Evolutionary conservation across 2,113 vertebrate genomes (phyloP).

Genomic region (Australoheros scitulus): DNA sequence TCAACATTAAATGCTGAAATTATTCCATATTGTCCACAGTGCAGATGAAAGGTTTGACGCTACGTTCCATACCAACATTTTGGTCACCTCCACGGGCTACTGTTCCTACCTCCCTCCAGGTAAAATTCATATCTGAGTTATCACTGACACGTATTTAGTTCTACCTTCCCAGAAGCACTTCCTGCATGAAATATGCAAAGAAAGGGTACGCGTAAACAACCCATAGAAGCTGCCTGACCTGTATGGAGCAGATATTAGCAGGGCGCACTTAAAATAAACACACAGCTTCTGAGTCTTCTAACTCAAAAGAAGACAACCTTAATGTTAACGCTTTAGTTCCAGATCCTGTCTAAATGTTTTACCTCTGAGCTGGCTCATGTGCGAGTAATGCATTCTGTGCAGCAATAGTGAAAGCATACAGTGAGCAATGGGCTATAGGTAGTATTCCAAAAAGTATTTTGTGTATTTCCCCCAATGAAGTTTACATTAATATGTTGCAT

Average conservation of each 20-base stretch:
- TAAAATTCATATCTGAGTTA: conserved; percentile 68
- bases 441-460: neutral
- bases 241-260: neutral
- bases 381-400: neutral
- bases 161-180: neutral
- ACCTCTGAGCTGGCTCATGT: neutral
- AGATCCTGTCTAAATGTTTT: neutral
- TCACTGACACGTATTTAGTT: neutral
- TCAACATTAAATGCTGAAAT: conserved; percentile 3
- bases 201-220: neutral
- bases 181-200: neutral
- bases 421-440: neutral
- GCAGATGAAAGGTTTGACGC: conserved; percentile 94
- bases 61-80: conserved; percentile 92
- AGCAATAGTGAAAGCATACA: neutral
- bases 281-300: neutral
- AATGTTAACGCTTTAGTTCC: neutral
- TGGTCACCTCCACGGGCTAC: conserved; percentile 87
- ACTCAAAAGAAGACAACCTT: neutral
- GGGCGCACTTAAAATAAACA: neutral
- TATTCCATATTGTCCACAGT: conserved; percentile 74
- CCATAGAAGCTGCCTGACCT: neutral
- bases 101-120: conserved; percentile 94
- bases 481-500: neutral
- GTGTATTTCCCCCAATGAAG: neutral